Percentiles rank a stretch among this genome's conserved stretches.
Conservation (phyloP, 2,113 vertebrate species). For the Paralichthys olivaceus region DNA sequence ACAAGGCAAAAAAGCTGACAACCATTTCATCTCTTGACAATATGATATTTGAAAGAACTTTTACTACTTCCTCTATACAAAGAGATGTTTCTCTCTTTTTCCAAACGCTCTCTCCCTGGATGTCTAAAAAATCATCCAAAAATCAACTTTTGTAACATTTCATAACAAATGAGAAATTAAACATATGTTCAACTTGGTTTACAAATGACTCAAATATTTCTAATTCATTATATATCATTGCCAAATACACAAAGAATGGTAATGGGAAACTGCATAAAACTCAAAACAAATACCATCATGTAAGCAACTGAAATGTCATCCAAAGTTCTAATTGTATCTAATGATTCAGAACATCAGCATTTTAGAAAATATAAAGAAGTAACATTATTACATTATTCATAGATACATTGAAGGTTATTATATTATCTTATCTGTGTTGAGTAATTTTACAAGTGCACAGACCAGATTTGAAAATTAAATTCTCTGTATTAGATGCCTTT, state of each 20-base stretch:
- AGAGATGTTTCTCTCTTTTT: slow-evolving; percentile 83
- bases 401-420: slow-evolving; percentile 52
- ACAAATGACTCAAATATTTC: slow-evolving; percentile 44
- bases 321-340: slow-evolving; percentile 30
- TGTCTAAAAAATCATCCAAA: slow-evolving; percentile 40
- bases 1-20: slow-evolving; percentile 57
- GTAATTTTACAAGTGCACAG: slow-evolving; percentile 71
- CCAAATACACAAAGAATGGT: slow-evolving; percentile 32
- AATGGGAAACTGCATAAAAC: slow-evolving; percentile 22
- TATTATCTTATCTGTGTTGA: slow-evolving; percentile 56
- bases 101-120: slow-evolving; percentile 71
- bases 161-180: slow-evolving; percentile 36
- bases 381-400: slow-evolving; percentile 52
- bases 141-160: slow-evolving; percentile 49
- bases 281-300: slow-evolving; percentile 26
- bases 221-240: slow-evolving; percentile 16
- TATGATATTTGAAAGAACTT: slow-evolving; percentile 32
- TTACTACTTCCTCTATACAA: slow-evolving; percentile 34
- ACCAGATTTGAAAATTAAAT: slow-evolving; percentile 64
- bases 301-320: slow-evolving; percentile 48
- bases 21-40: slow-evolving; percentile 72
- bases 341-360: slow-evolving; percentile 41
- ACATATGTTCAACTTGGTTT: slow-evolving; percentile 35
- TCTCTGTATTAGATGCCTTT: slow-evolving; percentile 56
- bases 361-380: slow-evolving; percentile 58